Percentiles rank a stretch among this genome's conserved stretches.
phyloP scores from a whole-genome alignment of 2,888 invertebrate genomes.

The Adelphocoris suturalis region DNA sequence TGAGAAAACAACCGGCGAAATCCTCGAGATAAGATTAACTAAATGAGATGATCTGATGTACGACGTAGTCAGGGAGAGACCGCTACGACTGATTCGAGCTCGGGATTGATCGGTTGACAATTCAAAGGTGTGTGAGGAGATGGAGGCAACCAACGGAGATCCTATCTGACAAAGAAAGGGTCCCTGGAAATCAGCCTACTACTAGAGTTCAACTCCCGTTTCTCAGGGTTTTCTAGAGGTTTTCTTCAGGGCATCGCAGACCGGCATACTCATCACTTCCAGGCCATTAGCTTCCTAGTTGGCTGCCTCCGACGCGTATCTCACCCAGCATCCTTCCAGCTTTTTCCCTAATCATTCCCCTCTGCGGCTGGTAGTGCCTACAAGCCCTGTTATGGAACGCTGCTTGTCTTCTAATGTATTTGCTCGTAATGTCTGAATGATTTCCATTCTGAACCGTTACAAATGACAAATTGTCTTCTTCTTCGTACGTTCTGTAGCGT shows the following conservation, averaged over 20 bases:
- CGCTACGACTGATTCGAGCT: conserved; percentile 9
- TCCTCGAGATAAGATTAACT: not conserved
- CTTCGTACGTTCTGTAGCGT: no score
- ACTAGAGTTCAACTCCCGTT: not conserved
- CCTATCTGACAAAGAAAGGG: not conserved
- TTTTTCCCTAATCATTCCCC: not conserved
- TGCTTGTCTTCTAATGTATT: not conserved
- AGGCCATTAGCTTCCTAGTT: conserved; percentile 54
- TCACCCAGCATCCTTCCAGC: not conserved
- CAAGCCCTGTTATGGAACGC: not conserved
- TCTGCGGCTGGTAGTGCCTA: not conserved
- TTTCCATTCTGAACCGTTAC: not conserved
- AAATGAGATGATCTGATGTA: conserved; percentile 46
- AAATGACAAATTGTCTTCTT: no score
- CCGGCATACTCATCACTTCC: conserved; percentile 43
- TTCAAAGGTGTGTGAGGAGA: conserved; percentile 12
- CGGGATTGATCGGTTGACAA: conserved; percentile 46
- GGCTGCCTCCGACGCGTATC: conserved; percentile 43
- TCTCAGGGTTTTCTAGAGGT: conserved; percentile 18
- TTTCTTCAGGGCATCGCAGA: not conserved
- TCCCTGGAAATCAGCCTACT: conserved; percentile 12
- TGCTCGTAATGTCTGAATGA: not conserved
- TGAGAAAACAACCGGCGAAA: not conserved
- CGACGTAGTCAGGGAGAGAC: not conserved
- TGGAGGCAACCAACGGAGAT: conserved; percentile 23